Percentiles rank a stretch among this genome's conserved stretches.
phyloP scores from a whole-genome alignment of 2,113 vertebrate species.

The Pedionomus torquatus region DNA sequence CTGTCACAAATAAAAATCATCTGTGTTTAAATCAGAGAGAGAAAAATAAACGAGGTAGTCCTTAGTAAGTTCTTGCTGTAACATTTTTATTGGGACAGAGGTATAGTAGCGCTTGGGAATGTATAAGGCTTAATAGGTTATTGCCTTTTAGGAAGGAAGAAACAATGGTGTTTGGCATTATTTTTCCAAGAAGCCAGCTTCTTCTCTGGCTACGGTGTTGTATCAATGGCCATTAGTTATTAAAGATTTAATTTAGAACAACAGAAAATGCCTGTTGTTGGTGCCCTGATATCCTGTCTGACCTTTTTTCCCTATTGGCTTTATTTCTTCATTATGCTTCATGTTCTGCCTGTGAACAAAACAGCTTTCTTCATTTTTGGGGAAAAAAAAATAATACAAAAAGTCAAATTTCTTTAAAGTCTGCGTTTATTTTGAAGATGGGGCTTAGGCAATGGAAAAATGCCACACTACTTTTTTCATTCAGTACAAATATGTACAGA shows the following conservation, averaged over 20 bases:
- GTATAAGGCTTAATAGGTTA: neutral
- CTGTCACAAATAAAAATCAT: neutral
- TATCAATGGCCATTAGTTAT: neutral
- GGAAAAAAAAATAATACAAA: neutral
- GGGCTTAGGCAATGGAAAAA: neutral
- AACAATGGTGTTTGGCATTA: neutral
- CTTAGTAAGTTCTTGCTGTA: neutral
- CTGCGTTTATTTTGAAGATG: neutral
- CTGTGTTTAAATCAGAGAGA: neutral
- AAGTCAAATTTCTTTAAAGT: neutral
- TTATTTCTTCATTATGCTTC: neutral
- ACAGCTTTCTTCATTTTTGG: neutral
- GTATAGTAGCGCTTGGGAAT: neutral
- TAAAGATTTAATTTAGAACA: neutral
- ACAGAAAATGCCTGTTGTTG: neutral
- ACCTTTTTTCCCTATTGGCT: neutral
- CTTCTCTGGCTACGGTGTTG: neutral
- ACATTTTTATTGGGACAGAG: neutral
- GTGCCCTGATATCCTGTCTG: neutral
- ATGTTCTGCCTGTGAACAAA: neutral
- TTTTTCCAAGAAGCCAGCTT: neutral
- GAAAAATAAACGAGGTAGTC: neutral
- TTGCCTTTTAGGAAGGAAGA: neutral
- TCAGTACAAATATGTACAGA: neutral
- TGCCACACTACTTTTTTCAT: neutral